Conservation (phyloP, 2,797 vertebrate genomes). For the Leuciscus waleckii region DNA sequence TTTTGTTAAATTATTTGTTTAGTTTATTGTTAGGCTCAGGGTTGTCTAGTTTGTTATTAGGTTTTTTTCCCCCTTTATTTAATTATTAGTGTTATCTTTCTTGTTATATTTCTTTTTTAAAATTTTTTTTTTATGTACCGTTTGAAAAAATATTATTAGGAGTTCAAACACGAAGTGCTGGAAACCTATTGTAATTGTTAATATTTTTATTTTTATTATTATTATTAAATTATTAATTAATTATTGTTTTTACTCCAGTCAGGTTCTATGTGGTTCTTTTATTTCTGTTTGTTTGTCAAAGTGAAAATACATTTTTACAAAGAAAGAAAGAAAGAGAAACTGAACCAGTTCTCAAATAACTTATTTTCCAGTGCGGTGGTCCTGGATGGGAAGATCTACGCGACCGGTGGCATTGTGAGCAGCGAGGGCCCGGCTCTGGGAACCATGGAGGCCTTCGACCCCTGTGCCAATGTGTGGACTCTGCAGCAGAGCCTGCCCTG, state of each 20-base stretch:
- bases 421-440: conserved; percentile 95
- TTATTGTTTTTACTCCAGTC: neutral
- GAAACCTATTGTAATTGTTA: too few relatives aligned
- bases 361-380: conserved; percentile 85
- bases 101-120: neutral
- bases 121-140: neutral
- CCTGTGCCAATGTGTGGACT: conserved; percentile 89
- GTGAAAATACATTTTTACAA: neutral
- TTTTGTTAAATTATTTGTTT: too few relatives aligned
- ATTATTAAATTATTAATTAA: neutral
- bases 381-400: conserved; percentile 95
- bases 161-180: too few relatives aligned
- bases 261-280: neutral
- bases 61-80: neutral
- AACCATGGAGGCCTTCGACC: conserved; percentile 98
- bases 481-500: conserved; percentile 96
- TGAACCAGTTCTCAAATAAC: neutral
- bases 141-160: neutral
- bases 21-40: neutral
- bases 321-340: neutral
- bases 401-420: conserved; percentile 95
- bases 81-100: neutral
- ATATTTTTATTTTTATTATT: neutral
- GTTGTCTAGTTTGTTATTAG: neutral
- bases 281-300: neutral